Evolutionary conservation across 2,113 vertebrate species (phyloP).

Genomic region (Lophochroa leadbeateri): DNA sequence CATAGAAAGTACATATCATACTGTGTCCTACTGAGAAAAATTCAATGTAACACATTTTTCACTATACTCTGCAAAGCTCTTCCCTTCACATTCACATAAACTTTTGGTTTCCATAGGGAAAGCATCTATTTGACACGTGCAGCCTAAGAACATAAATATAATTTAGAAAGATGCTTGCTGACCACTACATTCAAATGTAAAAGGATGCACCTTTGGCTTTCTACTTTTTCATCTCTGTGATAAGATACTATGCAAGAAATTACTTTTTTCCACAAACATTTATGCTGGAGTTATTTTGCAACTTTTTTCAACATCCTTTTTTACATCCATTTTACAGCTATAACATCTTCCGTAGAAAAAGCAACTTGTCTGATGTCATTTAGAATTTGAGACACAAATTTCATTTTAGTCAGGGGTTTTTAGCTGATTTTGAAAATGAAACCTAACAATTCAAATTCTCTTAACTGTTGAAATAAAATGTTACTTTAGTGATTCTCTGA

Average conservation of each 20-base stretch:
- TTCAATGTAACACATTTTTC: neutral
- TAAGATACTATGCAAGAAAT: neutral
- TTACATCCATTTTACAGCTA: neutral
- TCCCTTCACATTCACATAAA: neutral
- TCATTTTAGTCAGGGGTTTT: constrained; percentile 34
- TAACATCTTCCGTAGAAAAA: constrained; percentile 3
- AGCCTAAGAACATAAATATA: neutral
- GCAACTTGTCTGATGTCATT: neutral
- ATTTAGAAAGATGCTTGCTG: neutral
- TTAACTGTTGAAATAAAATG: neutral
- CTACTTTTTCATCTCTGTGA: neutral
- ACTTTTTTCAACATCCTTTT: neutral
- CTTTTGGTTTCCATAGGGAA: neutral
- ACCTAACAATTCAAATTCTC: neutral
- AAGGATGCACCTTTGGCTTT: neutral
- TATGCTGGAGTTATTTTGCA: neutral
- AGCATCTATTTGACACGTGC: accelerated
- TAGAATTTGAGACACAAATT: neutral
- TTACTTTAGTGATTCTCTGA: neutral
- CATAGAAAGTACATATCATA: neutral
- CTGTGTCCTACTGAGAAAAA: neutral
- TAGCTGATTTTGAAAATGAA: constrained; percentile 34
- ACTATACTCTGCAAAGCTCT: neutral
- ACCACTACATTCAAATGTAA: neutral
- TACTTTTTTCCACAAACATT: neutral